phyloP scores from a whole-genome alignment of 2,888 invertebrate species.

The Parnassius smintheus region DNA sequence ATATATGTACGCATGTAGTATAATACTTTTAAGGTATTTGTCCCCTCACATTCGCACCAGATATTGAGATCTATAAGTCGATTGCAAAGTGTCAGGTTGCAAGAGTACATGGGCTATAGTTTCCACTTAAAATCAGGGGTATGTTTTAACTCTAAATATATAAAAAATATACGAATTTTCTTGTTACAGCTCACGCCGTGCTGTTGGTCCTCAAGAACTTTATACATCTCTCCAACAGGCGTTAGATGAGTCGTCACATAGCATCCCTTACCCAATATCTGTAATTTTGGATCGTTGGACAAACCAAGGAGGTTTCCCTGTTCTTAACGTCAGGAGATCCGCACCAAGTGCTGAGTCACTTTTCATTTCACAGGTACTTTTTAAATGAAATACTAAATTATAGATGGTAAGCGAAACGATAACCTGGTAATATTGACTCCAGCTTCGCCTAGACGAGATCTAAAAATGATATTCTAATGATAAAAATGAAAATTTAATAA shows the following conservation, averaged over 20 bases:
- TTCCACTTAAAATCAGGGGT: no score
- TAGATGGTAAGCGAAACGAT: no score
- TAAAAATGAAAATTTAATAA: no score
- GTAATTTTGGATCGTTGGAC: constrained; percentile 88
- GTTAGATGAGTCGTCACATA: constrained; percentile 45
- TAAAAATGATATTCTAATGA: no score
- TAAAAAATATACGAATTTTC: background rate
- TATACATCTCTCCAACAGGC: constrained; percentile 54
- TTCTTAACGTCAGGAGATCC: constrained; percentile 81
- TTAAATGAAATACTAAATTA: no score
- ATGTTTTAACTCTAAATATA: no score
- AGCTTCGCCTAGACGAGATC: no score
- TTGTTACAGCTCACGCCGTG: constrained; percentile 49
- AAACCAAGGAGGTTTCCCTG: constrained; percentile 87
- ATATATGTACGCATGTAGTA: no score
- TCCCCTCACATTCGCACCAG: no score
- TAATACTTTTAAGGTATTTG: no score
- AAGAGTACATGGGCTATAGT: background rate
- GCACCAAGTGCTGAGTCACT: constrained; percentile 58
- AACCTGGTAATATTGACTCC: no score
- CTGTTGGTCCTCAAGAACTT: constrained; percentile 54
- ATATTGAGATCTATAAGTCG: background rate
- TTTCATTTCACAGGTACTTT: constrained; percentile 57
- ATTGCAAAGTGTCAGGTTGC: background rate
- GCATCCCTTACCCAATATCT: constrained; percentile 68